Evolutionary conservation across 2,888 invertebrate species (phyloP).

Genomic region (Eristalis tenax): DNA sequence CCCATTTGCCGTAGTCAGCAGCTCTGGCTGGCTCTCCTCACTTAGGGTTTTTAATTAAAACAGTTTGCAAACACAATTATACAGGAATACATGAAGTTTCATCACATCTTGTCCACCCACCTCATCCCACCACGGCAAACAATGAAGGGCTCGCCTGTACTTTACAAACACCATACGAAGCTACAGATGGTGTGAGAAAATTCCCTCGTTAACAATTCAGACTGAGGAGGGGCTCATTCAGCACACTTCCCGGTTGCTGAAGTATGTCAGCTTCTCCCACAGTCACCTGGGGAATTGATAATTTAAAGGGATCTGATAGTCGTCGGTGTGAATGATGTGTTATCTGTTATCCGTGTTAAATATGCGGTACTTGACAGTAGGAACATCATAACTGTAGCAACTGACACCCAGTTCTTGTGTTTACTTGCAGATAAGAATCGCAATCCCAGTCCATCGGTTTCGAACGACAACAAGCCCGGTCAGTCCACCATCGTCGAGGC

Average conservation of each 20-base stretch:
- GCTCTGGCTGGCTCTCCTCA: not conserved
- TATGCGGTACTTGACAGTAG: not conserved
- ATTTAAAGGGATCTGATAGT: not conserved
- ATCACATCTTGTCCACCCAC: not conserved
- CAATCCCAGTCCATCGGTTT: conserved; percentile 80
- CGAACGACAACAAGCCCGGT: conserved; percentile 76
- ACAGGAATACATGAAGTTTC: not conserved
- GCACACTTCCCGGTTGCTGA: not conserved
- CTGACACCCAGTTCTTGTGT: not conserved
- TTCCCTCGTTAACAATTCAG: not conserved
- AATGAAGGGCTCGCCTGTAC: not conserved
- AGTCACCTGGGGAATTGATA: not conserved
- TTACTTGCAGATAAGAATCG: conserved; percentile 78
- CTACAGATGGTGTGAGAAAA: conserved; percentile 14
- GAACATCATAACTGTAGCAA: not conserved
- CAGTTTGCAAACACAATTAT: conserved; percentile 13
- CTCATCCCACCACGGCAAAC: not conserved
- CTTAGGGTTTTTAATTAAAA: conserved; percentile 17
- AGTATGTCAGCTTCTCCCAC: not conserved
- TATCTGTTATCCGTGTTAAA: not conserved
- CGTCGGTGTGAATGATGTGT: not conserved
- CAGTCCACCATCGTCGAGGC: conserved; percentile 77
- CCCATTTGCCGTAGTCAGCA: not conserved
- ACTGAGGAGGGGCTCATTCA: not conserved
- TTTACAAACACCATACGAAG: not conserved